Evolutionary conservation across 2,113 vertebrate species (phyloP).

Genomic region (Zootoca vivipara): DNA sequence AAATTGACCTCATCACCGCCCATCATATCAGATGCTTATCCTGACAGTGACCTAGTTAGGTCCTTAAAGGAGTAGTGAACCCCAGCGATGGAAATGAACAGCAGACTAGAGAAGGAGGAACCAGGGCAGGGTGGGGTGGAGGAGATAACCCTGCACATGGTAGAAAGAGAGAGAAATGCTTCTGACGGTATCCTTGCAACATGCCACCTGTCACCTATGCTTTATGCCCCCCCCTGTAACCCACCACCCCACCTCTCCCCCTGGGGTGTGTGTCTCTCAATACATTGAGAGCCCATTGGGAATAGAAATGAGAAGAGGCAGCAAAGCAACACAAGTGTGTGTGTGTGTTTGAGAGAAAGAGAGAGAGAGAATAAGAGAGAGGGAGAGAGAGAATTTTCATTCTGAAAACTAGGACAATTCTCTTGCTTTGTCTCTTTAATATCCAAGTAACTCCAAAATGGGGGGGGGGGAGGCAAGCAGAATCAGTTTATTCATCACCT

Average conservation of each 20-base stretch:
- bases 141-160: neutral
- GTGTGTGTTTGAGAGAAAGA: no score
- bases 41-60: conserved; percentile 59
- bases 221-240: neutral
- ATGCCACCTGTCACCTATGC: neutral
- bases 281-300: neutral
- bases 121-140: neutral
- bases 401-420: no score
- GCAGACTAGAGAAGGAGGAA: accelerated
- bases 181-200: neutral
- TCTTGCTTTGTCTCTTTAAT: no score
- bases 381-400: no score
- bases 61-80: conserved; percentile 65
- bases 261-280: neutral
- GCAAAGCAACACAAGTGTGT: neutral
- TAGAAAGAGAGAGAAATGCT: neutral
- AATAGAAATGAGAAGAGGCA: neutral
- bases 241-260: neutral
- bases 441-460: no score
- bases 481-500: no score
- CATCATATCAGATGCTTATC: conserved; percentile 64
- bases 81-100: neutral
- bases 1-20: conserved; percentile 68
- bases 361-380: no score
- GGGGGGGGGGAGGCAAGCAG: no score